Base-by-base conservation (phyloP, 2,888 invertebrate genomes). In the Eristalis arbustorum region DNA sequence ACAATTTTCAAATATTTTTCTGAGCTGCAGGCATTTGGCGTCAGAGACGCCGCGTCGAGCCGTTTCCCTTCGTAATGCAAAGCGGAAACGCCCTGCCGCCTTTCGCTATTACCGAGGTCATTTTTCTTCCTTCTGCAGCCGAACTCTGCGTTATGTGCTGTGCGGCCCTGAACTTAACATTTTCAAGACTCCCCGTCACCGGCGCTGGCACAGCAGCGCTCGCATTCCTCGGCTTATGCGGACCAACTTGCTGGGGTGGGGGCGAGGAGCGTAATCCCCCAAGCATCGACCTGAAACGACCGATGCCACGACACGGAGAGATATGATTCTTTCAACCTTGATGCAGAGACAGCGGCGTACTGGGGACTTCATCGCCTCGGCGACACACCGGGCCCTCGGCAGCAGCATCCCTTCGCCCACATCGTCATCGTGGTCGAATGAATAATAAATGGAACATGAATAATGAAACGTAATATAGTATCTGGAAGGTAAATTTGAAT, bases 391-490 rank as follows among this genome's bases (percentile, higher is more conserved):
- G 18, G 23, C 23, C 4, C 5, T 23, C 59, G 59, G 14, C 59
- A 59, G 59, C 34, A 71, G 56, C 71, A 71, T 69, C 64, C 71
- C 31, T 22, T 18, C n/a, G 2, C n/a, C n/a, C n/a, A n/a, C 49
- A 49, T 5, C n/a, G 49, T 56, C 18, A 31, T 49, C 68, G 59
- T 28, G 79, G 79, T 79, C 72, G 72, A 73, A 72, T 73, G 79
- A 79, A 79, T 73, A 79, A 79, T 73, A 73, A 67, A 79, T 73
- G 67, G 34, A 73, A 79, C 79, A 73, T 72, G 67, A 79, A 72
- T 73, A 79, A 79, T 79, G 67, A 79, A 79, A 66, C 61, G 73
- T 28, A 49, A 61, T 76, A 77, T 57, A 64, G 72, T 78, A 67
- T 73, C 56, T 61, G 42, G 22, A 73, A 73, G 67, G 67, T n/a